Evolutionary conservation across 30 jellyfish, hydroid and myxozoan species (phyloP).

Genomic region (Aurelia coerulea): DNA sequence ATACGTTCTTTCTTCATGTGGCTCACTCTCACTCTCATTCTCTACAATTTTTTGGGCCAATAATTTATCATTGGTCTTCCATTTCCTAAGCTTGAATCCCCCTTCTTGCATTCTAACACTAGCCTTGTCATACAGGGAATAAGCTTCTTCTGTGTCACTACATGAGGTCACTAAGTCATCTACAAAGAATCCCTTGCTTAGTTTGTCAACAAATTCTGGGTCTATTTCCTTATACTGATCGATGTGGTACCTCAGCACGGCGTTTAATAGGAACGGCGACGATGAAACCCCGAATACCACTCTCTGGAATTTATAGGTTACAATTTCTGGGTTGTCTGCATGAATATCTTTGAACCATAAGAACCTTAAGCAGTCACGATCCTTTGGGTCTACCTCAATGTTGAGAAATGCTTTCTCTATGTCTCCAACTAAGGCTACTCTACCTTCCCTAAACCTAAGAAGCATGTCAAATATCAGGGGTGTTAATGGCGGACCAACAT

Average conservation of each 20-base stretch:
- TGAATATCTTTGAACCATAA: slow-evolving; percentile 37
- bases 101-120: slow-evolving; percentile 28
- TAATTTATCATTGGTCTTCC: slow-evolving; percentile 23
- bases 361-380: slow-evolving; percentile 39
- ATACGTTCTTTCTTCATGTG: slow-evolving; percentile 12
- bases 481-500: slow-evolving; percentile 23
- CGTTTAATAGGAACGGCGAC: slow-evolving; percentile 40
- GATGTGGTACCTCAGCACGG: slow-evolving; percentile 11
- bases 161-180: slow-evolving; percentile 46
- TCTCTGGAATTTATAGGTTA: slow-evolving; percentile 30
- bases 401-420: slow-evolving; percentile 18
- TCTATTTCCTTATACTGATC: not conserved
- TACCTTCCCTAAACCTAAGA: slow-evolving; percentile 15
- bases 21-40: slow-evolving; percentile 10
- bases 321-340: slow-evolving; percentile 24
- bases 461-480: slow-evolving; percentile 28
- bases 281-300: slow-evolving; percentile 32
- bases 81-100: slow-evolving; percentile 13
- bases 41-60: slow-evolving; percentile 24
- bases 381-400: not conserved
- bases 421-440: slow-evolving; percentile 9
- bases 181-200: slow-evolving; percentile 15
- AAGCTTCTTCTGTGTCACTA: slow-evolving; percentile 12
- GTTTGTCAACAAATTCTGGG: slow-evolving; percentile 17
- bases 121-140: slow-evolving; percentile 35